Conservation (phyloP, 2,113 vertebrate genomes). For the Pseudois nayaur region DNA sequence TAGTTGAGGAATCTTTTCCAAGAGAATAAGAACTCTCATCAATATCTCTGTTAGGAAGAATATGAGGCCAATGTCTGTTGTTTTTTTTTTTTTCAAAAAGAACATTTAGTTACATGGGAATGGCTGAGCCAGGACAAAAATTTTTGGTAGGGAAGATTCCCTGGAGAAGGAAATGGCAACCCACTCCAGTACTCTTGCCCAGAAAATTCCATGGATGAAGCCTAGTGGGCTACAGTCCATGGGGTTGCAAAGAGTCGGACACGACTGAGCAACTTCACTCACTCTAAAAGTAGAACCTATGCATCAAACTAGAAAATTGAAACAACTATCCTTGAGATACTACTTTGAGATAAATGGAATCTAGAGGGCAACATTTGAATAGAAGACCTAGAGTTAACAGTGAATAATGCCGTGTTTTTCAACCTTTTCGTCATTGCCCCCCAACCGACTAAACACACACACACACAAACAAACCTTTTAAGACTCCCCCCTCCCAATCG, state of each 20-base stretch:
- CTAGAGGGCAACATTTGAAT: neutral
- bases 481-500: fast-evolving
- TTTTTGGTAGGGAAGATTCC: neutral
- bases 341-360: neutral
- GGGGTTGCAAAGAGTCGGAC: no score
- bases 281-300: neutral
- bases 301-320: neutral
- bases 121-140: neutral
- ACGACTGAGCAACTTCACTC: no score
- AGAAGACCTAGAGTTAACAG: neutral
- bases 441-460: neutral
- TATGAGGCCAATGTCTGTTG: neutral
- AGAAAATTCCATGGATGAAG: no score
- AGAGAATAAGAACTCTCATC: neutral
- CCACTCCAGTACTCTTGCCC: no score
- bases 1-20: conserved; percentile 24
- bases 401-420: neutral
- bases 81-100: neutral
- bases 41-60: neutral
- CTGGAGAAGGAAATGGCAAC: no score
- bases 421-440: neutral
- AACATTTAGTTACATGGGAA: neutral
- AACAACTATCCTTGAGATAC: neutral
- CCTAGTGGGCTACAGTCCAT: no score
- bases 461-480: neutral